These are phyloP conservation scores for Eueides isabella DNA, from an alignment of 1,140 invertebrate genomes.

Conservation along the genomic window DNA sequence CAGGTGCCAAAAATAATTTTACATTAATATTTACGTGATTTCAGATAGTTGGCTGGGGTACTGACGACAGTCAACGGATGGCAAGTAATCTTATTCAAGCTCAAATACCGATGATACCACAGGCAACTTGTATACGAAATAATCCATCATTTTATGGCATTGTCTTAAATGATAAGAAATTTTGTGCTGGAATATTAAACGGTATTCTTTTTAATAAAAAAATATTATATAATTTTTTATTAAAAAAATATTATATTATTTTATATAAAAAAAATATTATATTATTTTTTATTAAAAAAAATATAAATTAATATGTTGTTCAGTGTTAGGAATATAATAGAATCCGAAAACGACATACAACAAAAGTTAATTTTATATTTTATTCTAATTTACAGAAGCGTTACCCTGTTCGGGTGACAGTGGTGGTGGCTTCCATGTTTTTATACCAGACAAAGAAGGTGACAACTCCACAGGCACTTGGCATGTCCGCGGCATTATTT, in stretches of 20 bases:
- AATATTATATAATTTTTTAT: too few relatives aligned
- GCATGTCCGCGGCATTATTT: slow-evolving; percentile 61
- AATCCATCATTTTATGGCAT: not conserved
- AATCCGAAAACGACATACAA: too few relatives aligned
- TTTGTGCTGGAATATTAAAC: not conserved
- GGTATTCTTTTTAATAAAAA: too few relatives aligned
- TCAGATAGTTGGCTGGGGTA: not conserved
- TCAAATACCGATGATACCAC: not conserved
- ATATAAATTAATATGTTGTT: too few relatives aligned
- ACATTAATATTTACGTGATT: not conserved
- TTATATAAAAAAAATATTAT: too few relatives aligned
- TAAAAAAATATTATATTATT: too few relatives aligned
- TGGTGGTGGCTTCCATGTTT: slow-evolving; percentile 57
- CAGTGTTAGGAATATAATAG: too few relatives aligned
- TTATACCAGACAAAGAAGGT: slow-evolving; percentile 40
- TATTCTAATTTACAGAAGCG: slow-evolving; percentile 43
- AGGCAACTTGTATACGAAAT: not conserved
- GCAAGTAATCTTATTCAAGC: not conserved
- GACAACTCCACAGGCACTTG: slow-evolving; percentile 44
- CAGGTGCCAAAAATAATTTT: too few relatives aligned
- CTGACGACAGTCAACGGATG: not conserved
- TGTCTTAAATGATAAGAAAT: not conserved
- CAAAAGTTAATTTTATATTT: not conserved
- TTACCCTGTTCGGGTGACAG: slow-evolving; percentile 67
- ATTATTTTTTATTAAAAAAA: too few relatives aligned